Conservation (phyloP, 2,888 invertebrate genomes). For the Ferdinandea cuprea region DNA sequence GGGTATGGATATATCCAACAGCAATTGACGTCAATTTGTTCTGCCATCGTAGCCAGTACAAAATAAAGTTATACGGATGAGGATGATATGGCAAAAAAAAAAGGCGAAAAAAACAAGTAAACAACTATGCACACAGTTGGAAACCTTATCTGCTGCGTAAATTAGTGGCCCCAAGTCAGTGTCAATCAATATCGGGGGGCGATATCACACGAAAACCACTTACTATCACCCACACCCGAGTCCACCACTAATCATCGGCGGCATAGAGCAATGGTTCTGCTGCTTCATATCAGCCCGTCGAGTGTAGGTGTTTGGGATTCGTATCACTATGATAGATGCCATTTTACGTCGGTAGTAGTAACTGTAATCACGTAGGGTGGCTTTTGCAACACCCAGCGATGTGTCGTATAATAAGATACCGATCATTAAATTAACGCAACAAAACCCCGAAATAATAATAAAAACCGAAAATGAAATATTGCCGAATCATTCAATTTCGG, state of each 20-base stretch:
- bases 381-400: neutral
- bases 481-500: constrained; percentile 72
- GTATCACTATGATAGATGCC: constrained; percentile 33
- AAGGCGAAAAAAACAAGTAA: constrained; percentile 9
- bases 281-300: neutral
- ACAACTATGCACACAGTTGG: constrained; percentile 3
- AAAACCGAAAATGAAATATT: constrained; percentile 71
- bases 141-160: constrained; percentile 49
- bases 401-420: constrained; percentile 64
- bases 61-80: neutral
- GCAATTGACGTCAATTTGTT: constrained; percentile 60
- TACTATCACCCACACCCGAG: constrained; percentile 4
- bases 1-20: constrained; percentile 33
- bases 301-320: neutral
- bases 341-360: constrained; percentile 5
- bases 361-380: constrained; percentile 34
- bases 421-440: constrained; percentile 73
- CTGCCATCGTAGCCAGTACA: constrained; percentile 8
- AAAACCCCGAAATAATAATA: constrained; percentile 72
- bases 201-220: constrained; percentile 45
- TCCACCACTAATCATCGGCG: constrained; percentile 47
- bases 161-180: constrained; percentile 53
- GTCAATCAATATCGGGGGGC: constrained; percentile 50
- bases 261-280: constrained; percentile 28
- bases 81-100: no score